Conservation (phyloP, 2,888 invertebrate genomes). For the Macrosiphum euphorbiae region DNA sequence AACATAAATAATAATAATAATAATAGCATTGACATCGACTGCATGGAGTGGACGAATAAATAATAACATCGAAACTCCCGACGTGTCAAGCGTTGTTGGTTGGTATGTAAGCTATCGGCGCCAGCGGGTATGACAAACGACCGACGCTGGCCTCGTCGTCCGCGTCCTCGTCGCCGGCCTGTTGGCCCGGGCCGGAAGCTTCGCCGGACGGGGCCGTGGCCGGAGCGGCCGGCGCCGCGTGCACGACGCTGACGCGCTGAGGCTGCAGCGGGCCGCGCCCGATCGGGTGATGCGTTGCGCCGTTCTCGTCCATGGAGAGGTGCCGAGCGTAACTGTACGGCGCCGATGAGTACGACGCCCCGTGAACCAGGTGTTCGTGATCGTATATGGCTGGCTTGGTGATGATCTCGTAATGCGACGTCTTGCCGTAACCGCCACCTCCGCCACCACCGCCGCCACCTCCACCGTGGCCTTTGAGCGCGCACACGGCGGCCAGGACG, state of each 20-base stretch:
- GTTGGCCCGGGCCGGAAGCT: background rate
- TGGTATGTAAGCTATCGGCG: slow-evolving; percentile 47
- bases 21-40: background rate
- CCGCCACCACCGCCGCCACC: slow-evolving; percentile 65
- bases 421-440: slow-evolving; percentile 65
- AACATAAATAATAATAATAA: background rate
- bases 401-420: slow-evolving; percentile 67
- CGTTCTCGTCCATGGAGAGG: slow-evolving; percentile 55
- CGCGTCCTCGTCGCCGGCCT: background rate
- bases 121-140: slow-evolving; percentile 31
- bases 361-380: slow-evolving; percentile 65
- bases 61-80: background rate
- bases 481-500: slow-evolving; percentile 80
- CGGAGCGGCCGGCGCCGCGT: background rate
- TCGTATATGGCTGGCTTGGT: slow-evolving; percentile 67
- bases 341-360: slow-evolving; percentile 64
- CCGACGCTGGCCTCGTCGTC: background rate
- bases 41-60: background rate
- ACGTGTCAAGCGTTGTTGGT: slow-evolving; percentile 30
- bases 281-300: background rate
- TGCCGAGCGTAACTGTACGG: slow-evolving; percentile 66
- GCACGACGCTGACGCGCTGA: slow-evolving; percentile 56
- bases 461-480: slow-evolving; percentile 66
- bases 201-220: background rate
- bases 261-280: slow-evolving; percentile 23